Conservation (phyloP, 1,140 invertebrate species). For the Cyclargus thomasi region DNA sequence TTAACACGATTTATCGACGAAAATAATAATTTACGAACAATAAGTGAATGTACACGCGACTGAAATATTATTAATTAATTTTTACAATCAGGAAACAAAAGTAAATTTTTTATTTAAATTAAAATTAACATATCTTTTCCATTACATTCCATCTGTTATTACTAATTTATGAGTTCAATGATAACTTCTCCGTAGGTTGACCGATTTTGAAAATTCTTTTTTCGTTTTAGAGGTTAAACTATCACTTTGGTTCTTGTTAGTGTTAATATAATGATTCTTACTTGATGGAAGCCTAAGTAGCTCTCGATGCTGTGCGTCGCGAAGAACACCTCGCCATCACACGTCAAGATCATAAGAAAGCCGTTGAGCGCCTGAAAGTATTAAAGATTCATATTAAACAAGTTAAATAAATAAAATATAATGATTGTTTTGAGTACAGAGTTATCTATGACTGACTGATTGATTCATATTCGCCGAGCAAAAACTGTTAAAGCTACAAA, state of each 20-base stretch:
- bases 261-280: conserved; percentile 67
- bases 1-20: background rate
- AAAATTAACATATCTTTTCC: background rate
- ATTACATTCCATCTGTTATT: too few relatives aligned
- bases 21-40: background rate
- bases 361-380: conserved; percentile 95
- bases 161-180: too few relatives aligned
- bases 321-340: conserved; percentile 99
- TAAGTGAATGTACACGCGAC: background rate
- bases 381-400: background rate
- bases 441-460: too few relatives aligned
- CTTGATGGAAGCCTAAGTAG: conserved; percentile 99
- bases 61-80: background rate
- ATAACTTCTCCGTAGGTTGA: background rate
- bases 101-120: background rate
- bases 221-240: background rate
- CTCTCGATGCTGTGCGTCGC: conserved; percentile 99
- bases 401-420: too few relatives aligned
- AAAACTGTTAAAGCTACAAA: too few relatives aligned
- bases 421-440: too few relatives aligned
- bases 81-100: background rate
- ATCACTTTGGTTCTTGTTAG: background rate
- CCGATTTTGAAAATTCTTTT: background rate
- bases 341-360: conserved; percentile 98
- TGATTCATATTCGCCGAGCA: too few relatives aligned